A percentile compares a stretch with the other conserved stretches of the same genome.
These are phyloP conservation scores for Glareola pratincola DNA, from an alignment of 2,113 vertebrate genomes.

Conservation along the genomic window DNA sequence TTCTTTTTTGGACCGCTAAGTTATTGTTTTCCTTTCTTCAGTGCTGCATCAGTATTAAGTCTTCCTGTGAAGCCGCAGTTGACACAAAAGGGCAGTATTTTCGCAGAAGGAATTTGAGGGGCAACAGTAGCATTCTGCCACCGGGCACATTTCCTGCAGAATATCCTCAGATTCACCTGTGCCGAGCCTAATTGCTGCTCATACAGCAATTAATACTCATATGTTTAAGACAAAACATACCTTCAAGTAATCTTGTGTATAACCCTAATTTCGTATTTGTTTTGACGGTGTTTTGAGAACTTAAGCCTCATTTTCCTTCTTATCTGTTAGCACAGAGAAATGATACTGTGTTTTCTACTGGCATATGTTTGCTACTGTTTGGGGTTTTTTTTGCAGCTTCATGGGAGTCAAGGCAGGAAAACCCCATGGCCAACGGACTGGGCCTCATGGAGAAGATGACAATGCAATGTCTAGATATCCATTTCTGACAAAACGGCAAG, in stretches of 20 bases:
- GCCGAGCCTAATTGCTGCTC: background rate
- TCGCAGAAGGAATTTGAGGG: background rate
- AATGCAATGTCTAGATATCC: background rate
- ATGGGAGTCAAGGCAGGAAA: background rate
- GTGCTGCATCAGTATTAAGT: background rate
- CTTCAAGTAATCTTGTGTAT: background rate
- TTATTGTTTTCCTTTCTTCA: background rate
- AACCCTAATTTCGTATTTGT: background rate
- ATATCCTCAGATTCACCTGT: background rate
- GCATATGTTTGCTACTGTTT: background rate
- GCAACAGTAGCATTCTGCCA: background rate
- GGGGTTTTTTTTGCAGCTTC: background rate
- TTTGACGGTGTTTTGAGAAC: background rate
- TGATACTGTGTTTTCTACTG: background rate
- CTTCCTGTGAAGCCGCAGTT: background rate
- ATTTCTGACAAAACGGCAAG: background rate
- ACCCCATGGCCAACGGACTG: background rate
- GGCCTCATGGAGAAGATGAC: background rate
- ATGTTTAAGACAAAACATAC: background rate
- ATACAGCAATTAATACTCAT: background rate
- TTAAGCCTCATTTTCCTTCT: background rate
- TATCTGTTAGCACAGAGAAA: background rate
- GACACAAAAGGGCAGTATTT: background rate
- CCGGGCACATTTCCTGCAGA: background rate
- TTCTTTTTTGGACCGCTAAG: background rate